These are phyloP conservation scores for Tamias sibiricus DNA, from an alignment of 2,113 vertebrate genomes.

Conservation along the genomic window DNA sequence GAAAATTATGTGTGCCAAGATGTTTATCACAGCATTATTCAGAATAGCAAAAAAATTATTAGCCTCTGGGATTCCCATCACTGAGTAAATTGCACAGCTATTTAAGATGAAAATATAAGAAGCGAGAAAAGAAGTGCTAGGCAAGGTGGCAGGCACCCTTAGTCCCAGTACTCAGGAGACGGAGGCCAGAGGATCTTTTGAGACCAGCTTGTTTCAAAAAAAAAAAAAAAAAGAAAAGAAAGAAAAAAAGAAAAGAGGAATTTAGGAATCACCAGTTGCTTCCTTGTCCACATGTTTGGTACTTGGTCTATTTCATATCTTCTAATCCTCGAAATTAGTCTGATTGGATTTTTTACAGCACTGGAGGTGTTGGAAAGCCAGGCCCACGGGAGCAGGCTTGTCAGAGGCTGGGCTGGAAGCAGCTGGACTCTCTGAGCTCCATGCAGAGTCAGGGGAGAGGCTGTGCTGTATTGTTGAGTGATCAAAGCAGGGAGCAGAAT, in stretches of 20 bases:
- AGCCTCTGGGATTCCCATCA: neutral
- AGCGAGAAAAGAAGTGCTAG: neutral
- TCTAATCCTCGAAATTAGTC: constrained; percentile 9
- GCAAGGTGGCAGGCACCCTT: too few species aligned
- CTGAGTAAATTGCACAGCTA: neutral
- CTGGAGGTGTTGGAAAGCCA: neutral
- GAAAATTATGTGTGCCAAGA: neutral
- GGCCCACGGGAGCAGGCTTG: neutral
- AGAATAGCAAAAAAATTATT: neutral
- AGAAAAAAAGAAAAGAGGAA: neutral
- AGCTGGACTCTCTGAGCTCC: neutral
- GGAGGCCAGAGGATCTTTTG: too few species aligned
- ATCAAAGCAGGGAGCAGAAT: neutral
- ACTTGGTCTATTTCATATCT: neutral
- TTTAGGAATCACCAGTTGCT: neutral
- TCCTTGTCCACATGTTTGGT: neutral
- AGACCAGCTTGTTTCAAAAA: too few species aligned
- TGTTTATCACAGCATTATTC: neutral
- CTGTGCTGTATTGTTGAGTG: neutral
- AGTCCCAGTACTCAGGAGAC: too few species aligned
- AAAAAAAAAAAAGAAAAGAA: too few species aligned
- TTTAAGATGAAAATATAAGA: neutral
- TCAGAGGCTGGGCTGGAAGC: neutral
- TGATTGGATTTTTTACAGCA: neutral
- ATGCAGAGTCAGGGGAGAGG: neutral